Percentiles rank a stretch among this genome's conserved stretches.
Conservation (phyloP, 1,140 invertebrate genomes). For the Druon quercuslanigerum region DNA sequence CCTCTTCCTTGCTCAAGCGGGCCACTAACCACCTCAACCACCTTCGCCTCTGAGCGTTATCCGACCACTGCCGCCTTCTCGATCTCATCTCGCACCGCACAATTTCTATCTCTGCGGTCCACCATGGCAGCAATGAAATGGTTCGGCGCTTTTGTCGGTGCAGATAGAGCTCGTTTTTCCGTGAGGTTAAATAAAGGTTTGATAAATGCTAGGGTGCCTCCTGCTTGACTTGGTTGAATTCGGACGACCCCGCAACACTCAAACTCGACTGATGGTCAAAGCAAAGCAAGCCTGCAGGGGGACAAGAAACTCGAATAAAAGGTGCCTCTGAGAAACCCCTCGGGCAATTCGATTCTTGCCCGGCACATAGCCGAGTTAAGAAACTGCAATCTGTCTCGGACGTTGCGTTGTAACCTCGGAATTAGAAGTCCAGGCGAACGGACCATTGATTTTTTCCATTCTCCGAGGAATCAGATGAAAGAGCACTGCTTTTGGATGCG, state of each 20-base stretch:
- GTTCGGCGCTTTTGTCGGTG: no score
- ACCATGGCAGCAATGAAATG: no score
- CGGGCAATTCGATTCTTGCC: not conserved
- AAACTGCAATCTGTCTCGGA: slow-evolving; percentile 12
- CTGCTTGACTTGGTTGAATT: not conserved
- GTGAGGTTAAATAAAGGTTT: not conserved
- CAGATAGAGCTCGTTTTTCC: no score
- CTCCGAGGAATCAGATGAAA: not conserved
- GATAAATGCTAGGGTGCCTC: not conserved
- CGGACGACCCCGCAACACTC: not conserved
- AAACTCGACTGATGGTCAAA: not conserved
- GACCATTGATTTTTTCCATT: not conserved
- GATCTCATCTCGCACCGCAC: no score
- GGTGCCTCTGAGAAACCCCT: not conserved
- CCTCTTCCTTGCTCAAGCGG: not conserved
- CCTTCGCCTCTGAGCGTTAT: slow-evolving; percentile 31
- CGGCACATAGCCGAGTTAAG: not conserved
- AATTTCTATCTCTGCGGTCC: no score
- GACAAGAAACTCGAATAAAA: not conserved
- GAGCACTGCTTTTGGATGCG: not conserved
- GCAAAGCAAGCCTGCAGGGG: not conserved
- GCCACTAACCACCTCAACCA: slow-evolving; percentile 37
- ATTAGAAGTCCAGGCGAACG: not conserved
- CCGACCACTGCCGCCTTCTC: not conserved
- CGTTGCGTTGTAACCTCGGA: not conserved